Evolutionary conservation across 2,888 invertebrate genomes (phyloP).

Genomic region (Fabriciana adippe): DNA sequence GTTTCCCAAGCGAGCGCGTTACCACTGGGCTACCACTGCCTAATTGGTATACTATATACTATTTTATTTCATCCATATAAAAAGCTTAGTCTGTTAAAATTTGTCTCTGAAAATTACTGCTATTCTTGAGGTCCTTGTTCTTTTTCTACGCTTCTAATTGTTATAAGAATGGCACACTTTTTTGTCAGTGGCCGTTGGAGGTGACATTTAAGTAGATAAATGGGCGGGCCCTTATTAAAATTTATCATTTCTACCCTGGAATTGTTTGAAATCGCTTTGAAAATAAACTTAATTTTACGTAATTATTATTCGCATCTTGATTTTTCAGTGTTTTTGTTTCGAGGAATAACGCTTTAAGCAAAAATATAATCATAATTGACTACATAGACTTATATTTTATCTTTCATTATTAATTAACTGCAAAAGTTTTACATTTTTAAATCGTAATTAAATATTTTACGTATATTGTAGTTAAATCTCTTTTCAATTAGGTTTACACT

Average conservation of each 20-base stretch:
- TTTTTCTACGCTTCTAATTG: conserved; percentile 13
- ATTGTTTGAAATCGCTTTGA: conserved; percentile 22
- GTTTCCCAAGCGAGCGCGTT: no score
- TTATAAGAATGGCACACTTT: conserved; percentile 16
- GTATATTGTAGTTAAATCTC: no score
- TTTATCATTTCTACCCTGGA: conserved; percentile 35
- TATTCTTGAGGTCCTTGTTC: neutral
- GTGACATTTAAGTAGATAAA: conserved; percentile 41
- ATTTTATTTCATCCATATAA: no score
- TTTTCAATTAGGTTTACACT: no score
- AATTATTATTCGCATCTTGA: conserved; percentile 10
- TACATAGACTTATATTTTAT: no score
- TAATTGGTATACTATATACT: no score
- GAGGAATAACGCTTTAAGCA: no score
- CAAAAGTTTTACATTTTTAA: no score
- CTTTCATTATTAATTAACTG: no score
- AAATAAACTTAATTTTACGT: conserved; percentile 14
- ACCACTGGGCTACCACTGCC: no score
- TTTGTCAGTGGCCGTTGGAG: neutral
- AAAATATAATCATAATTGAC: no score
- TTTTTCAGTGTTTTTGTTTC: neutral
- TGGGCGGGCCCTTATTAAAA: conserved; percentile 40
- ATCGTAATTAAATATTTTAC: no score
- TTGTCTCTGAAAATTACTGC: neutral
- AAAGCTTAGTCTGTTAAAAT: neutral